phyloP scores from a whole-genome alignment of 2,113 vertebrate genomes.

The Barbus barbus region DNA sequence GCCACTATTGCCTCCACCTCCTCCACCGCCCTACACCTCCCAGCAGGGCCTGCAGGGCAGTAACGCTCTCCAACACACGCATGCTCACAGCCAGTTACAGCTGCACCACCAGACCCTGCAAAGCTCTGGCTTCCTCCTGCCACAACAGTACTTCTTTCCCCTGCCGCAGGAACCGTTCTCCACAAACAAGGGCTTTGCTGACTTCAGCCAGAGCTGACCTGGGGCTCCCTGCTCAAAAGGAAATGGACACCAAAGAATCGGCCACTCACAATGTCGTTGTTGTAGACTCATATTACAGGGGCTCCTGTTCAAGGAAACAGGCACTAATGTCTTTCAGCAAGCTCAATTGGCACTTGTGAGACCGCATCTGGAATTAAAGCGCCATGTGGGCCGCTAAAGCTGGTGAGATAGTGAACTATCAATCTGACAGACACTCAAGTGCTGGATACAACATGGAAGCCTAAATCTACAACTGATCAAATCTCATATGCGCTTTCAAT shows the following conservation, averaged over 20 bases:
- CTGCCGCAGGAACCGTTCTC: constrained; percentile 84
- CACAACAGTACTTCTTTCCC: constrained; percentile 89
- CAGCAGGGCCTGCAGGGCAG: constrained; percentile 68
- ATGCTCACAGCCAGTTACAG: too few species aligned
- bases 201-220: constrained; percentile 87
- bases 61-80: constrained; percentile 67
- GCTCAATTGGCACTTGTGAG: constrained; percentile 3
- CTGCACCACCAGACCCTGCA: constrained; percentile 76
- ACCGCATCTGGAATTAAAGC: background rate
- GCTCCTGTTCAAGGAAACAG: background rate
- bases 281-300: constrained; percentile 1
- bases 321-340: constrained; percentile 28
- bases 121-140: constrained; percentile 81
- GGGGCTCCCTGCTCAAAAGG: constrained; percentile 9
- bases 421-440: constrained; percentile 11
- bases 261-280: constrained; percentile 15
- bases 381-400: background rate
- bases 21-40: constrained; percentile 85
- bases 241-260: constrained; percentile 21
- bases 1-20: constrained; percentile 67
- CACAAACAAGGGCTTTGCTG: constrained; percentile 82
- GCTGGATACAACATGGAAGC: background rate
- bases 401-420: background rate
- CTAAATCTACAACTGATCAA: constrained; percentile 29
- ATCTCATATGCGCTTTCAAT: constrained; percentile 65